Evolutionary conservation across 1,140 invertebrate genomes (phyloP).

Genomic region (Ostrea edulis): DNA sequence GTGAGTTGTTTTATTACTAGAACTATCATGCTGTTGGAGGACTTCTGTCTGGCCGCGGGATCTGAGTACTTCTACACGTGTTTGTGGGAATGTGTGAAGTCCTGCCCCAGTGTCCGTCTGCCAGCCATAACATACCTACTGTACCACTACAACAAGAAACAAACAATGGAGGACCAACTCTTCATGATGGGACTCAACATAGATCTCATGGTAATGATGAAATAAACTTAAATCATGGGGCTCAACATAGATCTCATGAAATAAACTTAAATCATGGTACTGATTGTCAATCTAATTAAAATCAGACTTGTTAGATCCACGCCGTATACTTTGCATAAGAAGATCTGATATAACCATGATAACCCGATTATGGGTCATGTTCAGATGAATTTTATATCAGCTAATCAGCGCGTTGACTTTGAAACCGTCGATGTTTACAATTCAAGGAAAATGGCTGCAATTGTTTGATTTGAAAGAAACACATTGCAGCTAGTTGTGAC

Average conservation of each 20-base stretch:
- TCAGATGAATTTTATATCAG: too few relatives aligned
- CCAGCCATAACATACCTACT: conserved; percentile 91
- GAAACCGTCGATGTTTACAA: too few relatives aligned
- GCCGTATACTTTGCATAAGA: too few relatives aligned
- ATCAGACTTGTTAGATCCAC: too few relatives aligned
- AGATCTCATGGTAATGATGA: conserved; percentile 86
- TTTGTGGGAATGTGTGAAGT: conserved; percentile 90
- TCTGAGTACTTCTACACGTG: conserved; percentile 91
- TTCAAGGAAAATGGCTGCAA: too few relatives aligned
- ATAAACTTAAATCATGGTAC: background rate
- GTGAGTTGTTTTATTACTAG: conserved; percentile 78
- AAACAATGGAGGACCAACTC: conserved; percentile 91
- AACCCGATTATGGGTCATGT: too few relatives aligned
- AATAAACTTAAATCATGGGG: background rate
- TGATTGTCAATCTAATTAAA: too few relatives aligned
- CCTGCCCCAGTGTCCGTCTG: conserved; percentile 90
- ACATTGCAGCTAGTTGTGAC: too few relatives aligned
- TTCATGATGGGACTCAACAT: conserved; percentile 92
- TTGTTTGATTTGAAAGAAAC: too few relatives aligned
- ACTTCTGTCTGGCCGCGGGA: conserved; percentile 90
- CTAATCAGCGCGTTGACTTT: too few relatives aligned
- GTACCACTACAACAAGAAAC: conserved; percentile 90
- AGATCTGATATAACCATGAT: too few relatives aligned
- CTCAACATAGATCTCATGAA: too few relatives aligned
- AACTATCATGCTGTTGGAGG: conserved; percentile 88